Evolutionary conservation across 1,140 invertebrate species (phyloP).

Genomic region (Probaryconus sp.): DNA sequence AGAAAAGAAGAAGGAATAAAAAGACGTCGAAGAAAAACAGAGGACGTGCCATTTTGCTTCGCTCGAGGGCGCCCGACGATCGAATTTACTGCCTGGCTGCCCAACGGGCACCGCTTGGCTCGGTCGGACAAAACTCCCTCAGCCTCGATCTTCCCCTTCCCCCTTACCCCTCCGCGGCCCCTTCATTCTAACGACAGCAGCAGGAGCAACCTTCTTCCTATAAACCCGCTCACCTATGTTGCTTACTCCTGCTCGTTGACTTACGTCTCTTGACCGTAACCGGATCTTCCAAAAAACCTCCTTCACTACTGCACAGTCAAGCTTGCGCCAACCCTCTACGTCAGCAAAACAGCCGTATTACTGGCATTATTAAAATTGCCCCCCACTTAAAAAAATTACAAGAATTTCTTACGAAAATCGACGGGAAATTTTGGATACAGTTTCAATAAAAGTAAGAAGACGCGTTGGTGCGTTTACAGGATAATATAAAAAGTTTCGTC

Average conservation of each 20-base stretch:
- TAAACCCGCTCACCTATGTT: constrained; percentile 58
- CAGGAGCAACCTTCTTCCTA: constrained; percentile 56
- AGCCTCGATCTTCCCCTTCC: constrained; percentile 36
- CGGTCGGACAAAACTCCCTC: constrained; percentile 65
- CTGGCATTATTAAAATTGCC: no score
- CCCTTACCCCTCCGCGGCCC: constrained; percentile 23
- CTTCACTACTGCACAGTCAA: no score
- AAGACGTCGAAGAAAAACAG: constrained; percentile 62
- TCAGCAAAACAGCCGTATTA: no score
- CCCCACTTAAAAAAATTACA: no score
- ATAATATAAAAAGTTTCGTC: no score
- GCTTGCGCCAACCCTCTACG: no score
- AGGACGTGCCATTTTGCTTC: constrained; percentile 64
- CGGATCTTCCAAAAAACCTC: constrained; percentile 30
- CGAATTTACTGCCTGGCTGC: constrained; percentile 70
- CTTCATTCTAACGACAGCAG: constrained; percentile 49
- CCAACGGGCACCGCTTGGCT: constrained; percentile 64
- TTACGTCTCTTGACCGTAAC: constrained; percentile 38
- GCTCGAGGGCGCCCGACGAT: constrained; percentile 64
- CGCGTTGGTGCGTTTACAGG: no score
- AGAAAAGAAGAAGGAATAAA: constrained; percentile 52
- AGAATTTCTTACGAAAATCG: no score
- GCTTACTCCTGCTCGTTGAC: constrained; percentile 42
- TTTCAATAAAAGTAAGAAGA: no score
- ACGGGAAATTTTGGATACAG: no score